phyloP scores from a whole-genome alignment of 2,113 vertebrate genomes.

The Martes martes region DNA sequence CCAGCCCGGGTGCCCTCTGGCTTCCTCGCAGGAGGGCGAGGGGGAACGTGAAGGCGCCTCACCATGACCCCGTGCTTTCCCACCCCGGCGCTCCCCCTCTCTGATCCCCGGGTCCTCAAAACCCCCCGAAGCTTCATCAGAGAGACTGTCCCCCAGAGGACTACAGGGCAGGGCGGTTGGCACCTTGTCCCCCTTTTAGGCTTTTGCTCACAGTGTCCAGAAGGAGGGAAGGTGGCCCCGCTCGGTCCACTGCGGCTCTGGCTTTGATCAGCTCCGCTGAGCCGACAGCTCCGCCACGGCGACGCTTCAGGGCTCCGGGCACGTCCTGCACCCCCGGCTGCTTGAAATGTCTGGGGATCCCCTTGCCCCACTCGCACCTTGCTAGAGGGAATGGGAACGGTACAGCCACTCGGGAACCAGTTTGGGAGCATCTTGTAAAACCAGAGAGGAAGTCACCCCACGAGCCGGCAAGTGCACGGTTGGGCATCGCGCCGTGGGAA shows the following conservation, averaged over 20 bases:
- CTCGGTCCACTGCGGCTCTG: rapidly evolving
- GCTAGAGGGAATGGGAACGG: neutral
- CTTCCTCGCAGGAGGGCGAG: neutral
- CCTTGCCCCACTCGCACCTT: neutral
- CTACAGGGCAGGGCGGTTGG: neutral
- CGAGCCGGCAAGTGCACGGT: neutral
- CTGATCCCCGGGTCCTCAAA: neutral
- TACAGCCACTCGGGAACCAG: neutral
- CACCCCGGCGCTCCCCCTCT: neutral
- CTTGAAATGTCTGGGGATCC: neutral
- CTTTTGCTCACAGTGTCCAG: neutral
- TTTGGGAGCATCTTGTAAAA: neutral
- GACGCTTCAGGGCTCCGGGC: neutral
- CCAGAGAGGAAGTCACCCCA: neutral
- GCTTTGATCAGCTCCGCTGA: no score
- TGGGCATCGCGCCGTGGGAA: neutral
- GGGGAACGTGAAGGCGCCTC: no score
- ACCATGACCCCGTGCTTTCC: neutral
- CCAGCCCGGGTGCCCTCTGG: neutral
- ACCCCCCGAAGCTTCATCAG: neutral
- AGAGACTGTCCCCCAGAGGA: neutral
- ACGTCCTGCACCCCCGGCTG: neutral
- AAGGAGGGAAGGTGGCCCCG: neutral
- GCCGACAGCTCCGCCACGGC: no score
- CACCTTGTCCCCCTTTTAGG: neutral